phyloP scores from a whole-genome alignment of 2,113 vertebrate species.

The Collichthys lucidus region DNA sequence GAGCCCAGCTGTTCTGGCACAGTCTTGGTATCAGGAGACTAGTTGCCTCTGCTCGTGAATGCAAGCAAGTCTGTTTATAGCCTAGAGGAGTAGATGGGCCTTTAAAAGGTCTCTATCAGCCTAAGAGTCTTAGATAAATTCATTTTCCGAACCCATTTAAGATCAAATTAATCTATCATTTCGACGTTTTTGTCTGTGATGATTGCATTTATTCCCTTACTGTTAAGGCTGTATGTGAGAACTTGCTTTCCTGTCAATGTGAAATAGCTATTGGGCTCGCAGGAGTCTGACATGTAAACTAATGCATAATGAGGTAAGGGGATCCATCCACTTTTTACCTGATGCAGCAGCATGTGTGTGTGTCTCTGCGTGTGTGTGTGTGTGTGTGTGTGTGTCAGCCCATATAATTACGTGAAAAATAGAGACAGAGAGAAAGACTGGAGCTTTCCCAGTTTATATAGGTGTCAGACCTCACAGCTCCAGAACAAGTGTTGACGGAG shows the following conservation, averaged over 20 bases:
- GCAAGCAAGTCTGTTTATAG: slow-evolving; percentile 11
- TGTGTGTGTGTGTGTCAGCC: slow-evolving; percentile 28
- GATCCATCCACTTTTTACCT: slow-evolving; percentile 56
- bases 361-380: slow-evolving; percentile 26
- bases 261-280: slow-evolving; percentile 36
- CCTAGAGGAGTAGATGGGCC: slow-evolving; percentile 15
- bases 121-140: slow-evolving; percentile 16
- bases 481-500: slow-evolving; percentile 66
- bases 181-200: slow-evolving; percentile 22
- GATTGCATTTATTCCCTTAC: slow-evolving; percentile 10
- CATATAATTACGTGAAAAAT: slow-evolving; percentile 52
- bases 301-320: slow-evolving; percentile 56
- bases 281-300: slow-evolving; percentile 52
- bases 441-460: slow-evolving; percentile 64
- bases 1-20: slow-evolving; percentile 43
- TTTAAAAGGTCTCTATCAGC: slow-evolving; percentile 37
- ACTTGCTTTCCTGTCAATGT: slow-evolving; percentile 29
- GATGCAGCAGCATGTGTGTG: slow-evolving; percentile 35
- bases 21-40: neutral
- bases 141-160: slow-evolving; percentile 1
- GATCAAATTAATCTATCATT: slow-evolving; percentile 23
- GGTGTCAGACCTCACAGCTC: slow-evolving; percentile 74
- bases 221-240: slow-evolving; percentile 20
- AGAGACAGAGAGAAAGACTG: slow-evolving; percentile 57
- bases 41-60: slow-evolving; percentile 21